phyloP scores from a whole-genome alignment of 2,113 vertebrate genomes.

The Mola mola region DNA sequence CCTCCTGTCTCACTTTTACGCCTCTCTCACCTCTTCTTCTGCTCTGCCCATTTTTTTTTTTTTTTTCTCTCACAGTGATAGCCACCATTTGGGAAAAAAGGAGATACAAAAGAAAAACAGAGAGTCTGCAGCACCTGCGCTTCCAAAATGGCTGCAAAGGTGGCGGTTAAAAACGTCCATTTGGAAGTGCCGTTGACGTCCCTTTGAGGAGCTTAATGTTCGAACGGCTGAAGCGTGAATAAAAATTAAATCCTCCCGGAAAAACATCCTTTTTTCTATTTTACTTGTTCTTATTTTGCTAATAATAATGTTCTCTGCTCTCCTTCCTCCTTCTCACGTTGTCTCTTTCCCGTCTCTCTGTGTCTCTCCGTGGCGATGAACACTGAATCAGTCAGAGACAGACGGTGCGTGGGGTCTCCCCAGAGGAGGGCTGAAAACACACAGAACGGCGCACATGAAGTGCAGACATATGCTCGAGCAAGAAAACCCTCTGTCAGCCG shows the following conservation, averaged over 20 bases:
- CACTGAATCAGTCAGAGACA: constrained; percentile 60
- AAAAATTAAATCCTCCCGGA: no score
- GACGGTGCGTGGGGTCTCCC: constrained; percentile 67
- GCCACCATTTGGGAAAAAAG: constrained; percentile 42
- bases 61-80: background rate
- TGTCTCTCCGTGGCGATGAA: constrained; percentile 45
- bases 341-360: constrained; percentile 29
- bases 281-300: no score
- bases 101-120: constrained; percentile 5
- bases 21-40: constrained; percentile 9
- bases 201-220: no score
- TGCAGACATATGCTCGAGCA: constrained; percentile 44
- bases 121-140: constrained; percentile 37
- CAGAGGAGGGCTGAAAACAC: constrained; percentile 45
- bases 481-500: constrained; percentile 22
- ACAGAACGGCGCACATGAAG: constrained; percentile 13
- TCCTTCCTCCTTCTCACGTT: background rate
- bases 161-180: no score
- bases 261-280: no score
- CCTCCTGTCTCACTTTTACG: constrained; percentile 4
- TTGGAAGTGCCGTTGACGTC: no score
- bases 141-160: constrained; percentile 54
- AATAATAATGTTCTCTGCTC: no score
- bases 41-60: background rate
- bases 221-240: no score